phyloP scores from a whole-genome alignment of 2,797 vertebrate genomes.

The Acomys russatus region DNA sequence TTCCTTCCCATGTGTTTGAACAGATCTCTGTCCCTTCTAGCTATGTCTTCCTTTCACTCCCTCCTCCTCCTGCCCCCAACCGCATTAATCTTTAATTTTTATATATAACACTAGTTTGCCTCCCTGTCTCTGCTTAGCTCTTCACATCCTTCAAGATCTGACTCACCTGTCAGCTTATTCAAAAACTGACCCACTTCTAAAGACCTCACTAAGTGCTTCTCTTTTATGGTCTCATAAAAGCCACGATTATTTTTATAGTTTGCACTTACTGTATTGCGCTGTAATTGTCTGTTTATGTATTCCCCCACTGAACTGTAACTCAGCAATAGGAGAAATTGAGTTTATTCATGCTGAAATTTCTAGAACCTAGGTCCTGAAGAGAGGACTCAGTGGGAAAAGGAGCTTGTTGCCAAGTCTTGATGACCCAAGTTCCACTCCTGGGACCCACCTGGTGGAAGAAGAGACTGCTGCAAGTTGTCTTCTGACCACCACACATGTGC shows the following conservation, averaged over 20 bases:
- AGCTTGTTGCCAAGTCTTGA: not conserved
- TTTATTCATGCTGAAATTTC: slow-evolving; percentile 61
- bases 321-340: slow-evolving; percentile 22
- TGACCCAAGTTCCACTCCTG: not conserved
- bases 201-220: slow-evolving; percentile 33
- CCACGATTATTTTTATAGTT: slow-evolving; percentile 51
- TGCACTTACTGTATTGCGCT: slow-evolving; percentile 30
- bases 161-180: slow-evolving; percentile 21
- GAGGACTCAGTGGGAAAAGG: not conserved
- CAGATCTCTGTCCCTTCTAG: not conserved
- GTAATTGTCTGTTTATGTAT: slow-evolving; percentile 63
- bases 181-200: not conserved
- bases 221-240: slow-evolving; percentile 65
- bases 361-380: slow-evolving; percentile 19
- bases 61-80: not conserved
- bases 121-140: not conserved
- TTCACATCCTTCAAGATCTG: slow-evolving; percentile 16
- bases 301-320: slow-evolving; percentile 36
- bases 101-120: not conserved
- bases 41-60: not conserved
- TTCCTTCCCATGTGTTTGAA: not conserved
- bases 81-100: no score
- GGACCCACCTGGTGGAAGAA: not conserved
- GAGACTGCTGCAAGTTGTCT: not conserved
- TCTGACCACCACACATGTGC: not conserved